Percentiles rank a stretch among this genome's conserved stretches.
These are phyloP conservation scores for Ormyrus thymus DNA, from an alignment of 2,888 invertebrate genomes.

Conservation along the genomic window DNA sequence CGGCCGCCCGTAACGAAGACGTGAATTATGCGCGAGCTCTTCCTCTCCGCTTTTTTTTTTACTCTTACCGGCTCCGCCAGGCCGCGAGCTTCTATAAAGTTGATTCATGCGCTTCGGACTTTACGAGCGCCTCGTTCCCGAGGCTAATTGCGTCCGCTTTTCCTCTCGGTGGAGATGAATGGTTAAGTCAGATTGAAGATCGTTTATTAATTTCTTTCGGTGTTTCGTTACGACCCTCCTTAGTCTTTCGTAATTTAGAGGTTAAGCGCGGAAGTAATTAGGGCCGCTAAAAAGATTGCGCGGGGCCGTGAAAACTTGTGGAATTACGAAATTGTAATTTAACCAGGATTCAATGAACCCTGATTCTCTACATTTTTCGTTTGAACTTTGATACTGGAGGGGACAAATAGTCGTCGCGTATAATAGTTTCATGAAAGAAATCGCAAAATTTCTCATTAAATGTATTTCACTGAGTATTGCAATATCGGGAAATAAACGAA, in stretches of 20 bases:
- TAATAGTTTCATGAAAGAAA: no score
- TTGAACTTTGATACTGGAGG: no score
- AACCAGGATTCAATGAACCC: no score
- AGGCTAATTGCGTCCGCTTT: slow-evolving; percentile 37
- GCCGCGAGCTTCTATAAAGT: slow-evolving; percentile 46
- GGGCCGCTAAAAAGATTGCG: background rate
- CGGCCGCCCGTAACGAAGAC: slow-evolving; percentile 24
- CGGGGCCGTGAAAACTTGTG: no score
- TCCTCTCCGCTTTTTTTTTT: slow-evolving; percentile 1
- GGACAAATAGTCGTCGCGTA: no score
- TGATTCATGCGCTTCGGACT: slow-evolving; percentile 47
- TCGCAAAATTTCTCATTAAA: no score
- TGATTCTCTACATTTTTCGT: no score
- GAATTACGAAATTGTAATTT: no score
- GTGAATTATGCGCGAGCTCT: slow-evolving; percentile 33
- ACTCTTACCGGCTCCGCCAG: background rate
- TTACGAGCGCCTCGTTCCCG: slow-evolving; percentile 41
- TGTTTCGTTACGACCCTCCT: background rate
- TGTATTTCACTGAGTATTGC: no score
- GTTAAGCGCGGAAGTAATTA: background rate
- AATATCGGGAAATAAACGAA: no score
- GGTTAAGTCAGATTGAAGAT: slow-evolving; percentile 30
- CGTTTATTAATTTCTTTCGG: slow-evolving; percentile 13
- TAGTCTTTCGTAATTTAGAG: background rate
- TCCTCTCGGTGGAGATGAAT: slow-evolving; percentile 24